phyloP scores from a whole-genome alignment of 2,113 vertebrate genomes.

The Sminthopsis crassicaudata region DNA sequence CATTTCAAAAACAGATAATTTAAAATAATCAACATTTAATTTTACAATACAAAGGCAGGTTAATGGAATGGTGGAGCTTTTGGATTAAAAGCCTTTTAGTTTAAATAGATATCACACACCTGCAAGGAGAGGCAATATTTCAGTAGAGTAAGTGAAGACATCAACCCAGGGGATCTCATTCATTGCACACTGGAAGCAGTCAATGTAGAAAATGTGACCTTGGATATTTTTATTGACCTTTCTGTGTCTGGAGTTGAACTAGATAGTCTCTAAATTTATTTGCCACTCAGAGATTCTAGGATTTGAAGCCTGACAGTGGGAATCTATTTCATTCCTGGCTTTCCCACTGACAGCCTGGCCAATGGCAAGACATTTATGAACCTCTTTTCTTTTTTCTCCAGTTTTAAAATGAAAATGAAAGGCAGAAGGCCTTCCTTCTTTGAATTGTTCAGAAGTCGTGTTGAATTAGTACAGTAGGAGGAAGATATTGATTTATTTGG shows the following conservation, averaged over 20 bases:
- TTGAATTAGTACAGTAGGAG: too few relatives aligned
- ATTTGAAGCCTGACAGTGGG: neutral
- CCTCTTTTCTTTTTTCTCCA: neutral
- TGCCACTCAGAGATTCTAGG: neutral
- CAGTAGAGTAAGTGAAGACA: neutral
- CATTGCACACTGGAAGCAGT: neutral
- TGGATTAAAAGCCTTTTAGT: neutral
- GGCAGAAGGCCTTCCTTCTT: neutral
- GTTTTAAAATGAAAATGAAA: slow-evolving; percentile 1
- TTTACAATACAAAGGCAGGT: slow-evolving; percentile 34
- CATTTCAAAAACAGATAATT: slow-evolving; percentile 6
- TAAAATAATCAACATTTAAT: slow-evolving; percentile 28
- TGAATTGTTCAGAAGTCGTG: slow-evolving; percentile 33
- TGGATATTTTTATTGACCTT: neutral
- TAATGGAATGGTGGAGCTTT: slow-evolving; percentile 14
- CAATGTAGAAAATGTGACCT: neutral
- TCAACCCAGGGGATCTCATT: neutral
- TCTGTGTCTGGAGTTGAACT: neutral
- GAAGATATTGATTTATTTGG: too few relatives aligned
- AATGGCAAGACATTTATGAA: neutral
- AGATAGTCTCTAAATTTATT: neutral
- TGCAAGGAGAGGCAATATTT: slow-evolving; percentile 10
- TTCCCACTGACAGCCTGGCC: neutral
- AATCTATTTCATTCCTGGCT: neutral
- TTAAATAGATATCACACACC: neutral